These are phyloP conservation scores for Phymastichus coffea DNA, from an alignment of 1,140 invertebrate species.

Conservation along the genomic window DNA sequence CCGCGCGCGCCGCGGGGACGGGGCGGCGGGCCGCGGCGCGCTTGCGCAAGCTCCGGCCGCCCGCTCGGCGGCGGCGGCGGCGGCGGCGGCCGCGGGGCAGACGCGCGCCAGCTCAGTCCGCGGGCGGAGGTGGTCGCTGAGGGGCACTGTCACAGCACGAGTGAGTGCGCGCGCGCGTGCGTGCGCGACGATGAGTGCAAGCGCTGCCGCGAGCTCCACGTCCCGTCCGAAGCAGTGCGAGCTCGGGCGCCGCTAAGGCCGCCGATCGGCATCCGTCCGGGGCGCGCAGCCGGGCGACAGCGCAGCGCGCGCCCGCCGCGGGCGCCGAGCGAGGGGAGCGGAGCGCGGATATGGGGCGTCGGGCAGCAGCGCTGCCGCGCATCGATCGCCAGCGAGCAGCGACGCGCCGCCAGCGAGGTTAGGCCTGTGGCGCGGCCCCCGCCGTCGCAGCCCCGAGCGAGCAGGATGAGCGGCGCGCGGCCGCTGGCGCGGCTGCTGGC, in stretches of 20 bases:
- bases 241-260: too few species aligned
- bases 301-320: too few species aligned
- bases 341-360: neutral
- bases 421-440: conserved; percentile 27
- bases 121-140: neutral
- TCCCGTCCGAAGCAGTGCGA: too few species aligned
- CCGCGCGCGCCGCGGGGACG: too few species aligned
- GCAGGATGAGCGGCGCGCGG: conserved; percentile 22
- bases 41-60: too few species aligned
- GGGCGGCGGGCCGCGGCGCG: too few species aligned
- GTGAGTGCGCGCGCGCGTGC: neutral
- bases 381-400: neutral
- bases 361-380: conserved; percentile 1
- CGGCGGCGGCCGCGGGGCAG: neutral
- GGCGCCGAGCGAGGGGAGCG: too few species aligned
- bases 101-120: neutral
- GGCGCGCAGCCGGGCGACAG: too few species aligned
- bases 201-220: too few species aligned
- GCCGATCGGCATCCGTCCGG: too few species aligned
- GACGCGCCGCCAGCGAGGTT: neutral
- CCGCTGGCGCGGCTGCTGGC: neutral
- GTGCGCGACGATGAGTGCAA: too few species aligned
- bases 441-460: conserved; percentile 13
- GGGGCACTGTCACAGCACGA: neutral
- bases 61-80: too few species aligned